A percentile compares a stretch with the other conserved stretches of the same genome.
These are phyloP conservation scores for Ceraclea dissimilis DNA, from an alignment of 2,888 invertebrate species.

Conservation along the genomic window DNA sequence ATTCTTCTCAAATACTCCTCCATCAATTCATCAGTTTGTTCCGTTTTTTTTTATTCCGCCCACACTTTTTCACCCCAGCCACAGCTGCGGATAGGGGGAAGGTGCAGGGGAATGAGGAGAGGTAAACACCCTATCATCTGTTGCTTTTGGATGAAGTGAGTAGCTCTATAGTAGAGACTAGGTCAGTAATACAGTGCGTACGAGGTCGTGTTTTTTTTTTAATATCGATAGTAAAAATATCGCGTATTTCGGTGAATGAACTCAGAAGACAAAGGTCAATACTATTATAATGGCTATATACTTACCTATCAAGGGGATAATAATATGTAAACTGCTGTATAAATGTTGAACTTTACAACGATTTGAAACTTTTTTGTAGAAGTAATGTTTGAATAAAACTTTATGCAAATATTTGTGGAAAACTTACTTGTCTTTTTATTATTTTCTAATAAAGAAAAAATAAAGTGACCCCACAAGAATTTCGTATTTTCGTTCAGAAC, in stretches of 20 bases:
- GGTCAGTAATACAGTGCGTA: slow-evolving; percentile 11
- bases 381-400: no score
- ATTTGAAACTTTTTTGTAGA: no score
- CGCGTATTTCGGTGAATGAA: background rate
- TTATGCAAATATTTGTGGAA: no score
- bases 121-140: slow-evolving; percentile 14
- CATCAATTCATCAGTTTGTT: slow-evolving; percentile 23
- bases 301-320: no score
- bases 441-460: no score
- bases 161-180: slow-evolving; percentile 7
- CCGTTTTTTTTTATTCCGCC: slow-evolving; percentile 6
- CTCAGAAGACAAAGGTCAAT: background rate
- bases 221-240: slow-evolving; percentile 13
- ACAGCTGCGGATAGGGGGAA: background rate
- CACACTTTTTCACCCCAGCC: background rate
- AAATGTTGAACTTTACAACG: no score
- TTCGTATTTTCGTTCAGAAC: no score
- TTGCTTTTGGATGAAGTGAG: slow-evolving; percentile 8
- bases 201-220: slow-evolving; percentile 5
- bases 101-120: slow-evolving; percentile 1
- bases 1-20: slow-evolving; percentile 12
- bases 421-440: no score
- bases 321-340: no score
- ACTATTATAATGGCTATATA: no score
- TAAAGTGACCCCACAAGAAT: no score